Evolutionary conservation across 1,140 invertebrate species (phyloP).

Genomic region (Hylyphantes graminicola): DNA sequence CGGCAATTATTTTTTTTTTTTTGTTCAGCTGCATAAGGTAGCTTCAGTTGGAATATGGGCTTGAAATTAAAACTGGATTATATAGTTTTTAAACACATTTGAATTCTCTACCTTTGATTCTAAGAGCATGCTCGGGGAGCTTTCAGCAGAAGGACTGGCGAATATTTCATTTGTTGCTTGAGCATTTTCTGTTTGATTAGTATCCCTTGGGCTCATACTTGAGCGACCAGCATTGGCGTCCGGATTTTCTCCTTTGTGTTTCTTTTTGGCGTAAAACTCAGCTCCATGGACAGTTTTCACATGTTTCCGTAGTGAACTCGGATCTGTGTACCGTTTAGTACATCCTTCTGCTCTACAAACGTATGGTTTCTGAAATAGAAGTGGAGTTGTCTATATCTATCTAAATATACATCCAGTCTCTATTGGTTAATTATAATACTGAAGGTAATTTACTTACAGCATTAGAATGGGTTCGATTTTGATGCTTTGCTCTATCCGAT

Average conservation of each 20-base stretch:
- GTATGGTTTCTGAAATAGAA: constrained; percentile 90
- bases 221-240: constrained; percentile 63
- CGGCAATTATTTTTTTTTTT: no score
- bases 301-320: constrained; percentile 95
- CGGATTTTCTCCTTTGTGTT: constrained; percentile 83
- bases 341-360: constrained; percentile 97
- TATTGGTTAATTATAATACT: not conserved
- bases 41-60: no score
- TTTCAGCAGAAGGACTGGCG: not conserved
- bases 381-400: no score
- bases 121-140: not conserved
- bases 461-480: constrained; percentile 98
- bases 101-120: constrained; percentile 6
- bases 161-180: not conserved
- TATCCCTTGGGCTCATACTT: constrained; percentile 1
- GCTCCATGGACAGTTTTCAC: constrained; percentile 98
- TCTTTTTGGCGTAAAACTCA: constrained; percentile 98
- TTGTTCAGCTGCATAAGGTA: no score
- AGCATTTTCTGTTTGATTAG: not conserved
- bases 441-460: constrained; percentile 76
- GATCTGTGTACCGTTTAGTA: constrained; percentile 97
- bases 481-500: constrained; percentile 97
- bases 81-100: not conserved
- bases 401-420: no score
- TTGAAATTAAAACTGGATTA: not conserved